Percentiles rank a stretch among this genome's conserved stretches.
These are phyloP conservation scores for Brachionus sp. DNA, from an alignment of 1,140 invertebrate genomes.

Conservation along the genomic window DNA sequence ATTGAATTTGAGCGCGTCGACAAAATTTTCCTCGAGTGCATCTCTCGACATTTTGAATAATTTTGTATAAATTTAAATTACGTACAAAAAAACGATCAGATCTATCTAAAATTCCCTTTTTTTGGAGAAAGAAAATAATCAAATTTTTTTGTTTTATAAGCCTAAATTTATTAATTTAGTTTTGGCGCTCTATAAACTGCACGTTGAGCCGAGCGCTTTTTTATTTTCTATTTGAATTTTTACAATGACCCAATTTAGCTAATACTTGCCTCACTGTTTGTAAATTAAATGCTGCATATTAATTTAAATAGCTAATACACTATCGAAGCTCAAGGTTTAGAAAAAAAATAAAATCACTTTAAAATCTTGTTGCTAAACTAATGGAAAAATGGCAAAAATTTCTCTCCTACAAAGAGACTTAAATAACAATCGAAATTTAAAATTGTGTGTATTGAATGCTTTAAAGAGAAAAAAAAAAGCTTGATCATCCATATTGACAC, in stretches of 20 bases:
- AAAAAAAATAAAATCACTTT: neutral
- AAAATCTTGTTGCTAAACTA: neutral
- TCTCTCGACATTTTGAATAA: slow-evolving; percentile 7
- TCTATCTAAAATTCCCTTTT: slow-evolving; percentile 26
- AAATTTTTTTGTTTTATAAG: neutral
- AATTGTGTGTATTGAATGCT: neutral
- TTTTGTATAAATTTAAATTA: neutral
- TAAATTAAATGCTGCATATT: neutral
- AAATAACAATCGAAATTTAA: neutral
- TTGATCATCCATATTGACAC: neutral
- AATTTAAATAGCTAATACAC: neutral
- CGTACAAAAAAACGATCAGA: neutral
- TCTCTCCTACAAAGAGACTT: neutral
- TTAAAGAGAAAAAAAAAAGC: neutral
- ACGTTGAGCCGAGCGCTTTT: neutral
- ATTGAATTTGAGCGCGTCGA: neutral
- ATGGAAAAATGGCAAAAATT: slow-evolving; percentile 9
- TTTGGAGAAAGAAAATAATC: neutral
- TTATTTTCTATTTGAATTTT: neutral
- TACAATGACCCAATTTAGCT: neutral
- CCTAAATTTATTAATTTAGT: slow-evolving; percentile 12
- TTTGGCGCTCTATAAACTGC: neutral
- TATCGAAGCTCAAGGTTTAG: neutral
- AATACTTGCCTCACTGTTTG: neutral
- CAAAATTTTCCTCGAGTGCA: neutral